Conservation (phyloP, 2,888 invertebrate genomes). For the Tetragonula carbonaria region DNA sequence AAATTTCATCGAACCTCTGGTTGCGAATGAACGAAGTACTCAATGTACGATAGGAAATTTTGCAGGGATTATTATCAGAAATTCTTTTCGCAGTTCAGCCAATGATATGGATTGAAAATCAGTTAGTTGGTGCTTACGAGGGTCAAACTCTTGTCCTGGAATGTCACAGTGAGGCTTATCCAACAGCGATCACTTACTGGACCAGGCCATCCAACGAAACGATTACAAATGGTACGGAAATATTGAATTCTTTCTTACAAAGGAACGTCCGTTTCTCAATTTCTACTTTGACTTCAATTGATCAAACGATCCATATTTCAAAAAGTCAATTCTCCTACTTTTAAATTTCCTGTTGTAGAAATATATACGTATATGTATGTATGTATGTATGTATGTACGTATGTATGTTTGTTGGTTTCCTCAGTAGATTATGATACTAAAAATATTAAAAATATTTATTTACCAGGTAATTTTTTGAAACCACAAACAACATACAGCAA, state of each 20-base stretch:
- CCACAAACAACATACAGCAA: not conserved
- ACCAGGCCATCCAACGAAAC: constrained; percentile 80
- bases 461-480: not conserved
- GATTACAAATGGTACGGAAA: constrained; percentile 73
- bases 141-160: constrained; percentile 84
- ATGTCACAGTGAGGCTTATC: constrained; percentile 85
- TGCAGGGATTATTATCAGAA: not conserved
- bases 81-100: constrained; percentile 83
- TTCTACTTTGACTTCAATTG: not conserved
- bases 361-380: not conserved
- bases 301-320: not conserved
- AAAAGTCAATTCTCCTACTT: not conserved
- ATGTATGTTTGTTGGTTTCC: too few relatives aligned
- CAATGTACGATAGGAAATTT: not conserved
- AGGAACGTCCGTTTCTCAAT: not conserved
- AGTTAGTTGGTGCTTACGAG: constrained; percentile 85
- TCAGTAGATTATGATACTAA: not conserved
- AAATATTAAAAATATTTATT: not conserved
- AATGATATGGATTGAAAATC: constrained; percentile 85
- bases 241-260: not conserved
- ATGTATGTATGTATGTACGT: too few relatives aligned
- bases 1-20: not conserved
- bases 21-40: not conserved
- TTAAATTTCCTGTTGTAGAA: not conserved
- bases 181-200: constrained; percentile 86